Conservation (phyloP, 2,113 vertebrate species). For the Crotalus horridus region DNA sequence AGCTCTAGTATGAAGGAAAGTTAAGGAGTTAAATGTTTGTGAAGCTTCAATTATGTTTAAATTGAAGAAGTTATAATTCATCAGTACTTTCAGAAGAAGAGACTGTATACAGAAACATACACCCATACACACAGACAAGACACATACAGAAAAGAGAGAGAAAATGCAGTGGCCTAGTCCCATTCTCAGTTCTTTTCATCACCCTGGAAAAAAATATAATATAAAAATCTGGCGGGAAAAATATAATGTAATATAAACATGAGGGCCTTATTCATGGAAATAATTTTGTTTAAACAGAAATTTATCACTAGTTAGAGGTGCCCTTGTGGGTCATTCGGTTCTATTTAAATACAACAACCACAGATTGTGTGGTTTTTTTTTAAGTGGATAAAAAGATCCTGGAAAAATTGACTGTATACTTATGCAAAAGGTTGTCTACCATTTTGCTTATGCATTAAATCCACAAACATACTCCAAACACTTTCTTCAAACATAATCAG, state of each 20-base stretch:
- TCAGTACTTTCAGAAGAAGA: not conserved
- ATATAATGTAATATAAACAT: not conserved
- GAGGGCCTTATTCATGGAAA: not conserved
- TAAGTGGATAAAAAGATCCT: not conserved
- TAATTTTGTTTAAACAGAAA: not conserved
- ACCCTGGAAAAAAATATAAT: not conserved
- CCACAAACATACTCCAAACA: not conserved
- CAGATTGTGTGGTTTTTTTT: not conserved
- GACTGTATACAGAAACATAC: not conserved
- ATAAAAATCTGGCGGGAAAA: not conserved
- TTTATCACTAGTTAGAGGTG: not conserved
- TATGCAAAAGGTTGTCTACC: not conserved
- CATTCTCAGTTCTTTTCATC: not conserved
- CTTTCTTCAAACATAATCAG: not conserved
- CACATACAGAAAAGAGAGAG: not conserved
- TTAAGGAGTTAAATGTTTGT: not conserved
- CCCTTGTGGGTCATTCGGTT: not conserved
- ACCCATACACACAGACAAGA: not conserved
- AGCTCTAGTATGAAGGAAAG: not conserved
- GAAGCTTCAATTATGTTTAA: not conserved
- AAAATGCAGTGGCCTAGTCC: not conserved
- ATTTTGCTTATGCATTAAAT: not conserved
- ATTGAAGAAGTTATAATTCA: not conserved
- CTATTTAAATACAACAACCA: not conserved
- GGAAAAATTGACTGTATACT: not conserved